Percentiles rank a stretch among this genome's conserved stretches.
phyloP scores from a whole-genome alignment of 2,797 vertebrate species.

The Ispidina lecontei region DNA sequence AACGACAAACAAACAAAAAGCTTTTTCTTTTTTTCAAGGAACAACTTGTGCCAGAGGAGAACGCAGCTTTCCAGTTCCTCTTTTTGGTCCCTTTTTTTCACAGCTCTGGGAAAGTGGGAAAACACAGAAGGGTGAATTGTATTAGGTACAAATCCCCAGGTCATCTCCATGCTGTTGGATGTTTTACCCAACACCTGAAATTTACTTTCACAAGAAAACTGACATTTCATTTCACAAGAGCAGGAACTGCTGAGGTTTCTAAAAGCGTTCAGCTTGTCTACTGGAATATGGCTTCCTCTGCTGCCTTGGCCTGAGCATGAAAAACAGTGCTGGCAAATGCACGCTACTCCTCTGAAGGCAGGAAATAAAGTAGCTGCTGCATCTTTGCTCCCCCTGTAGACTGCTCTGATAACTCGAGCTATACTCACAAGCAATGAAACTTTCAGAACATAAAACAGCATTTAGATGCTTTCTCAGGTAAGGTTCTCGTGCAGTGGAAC shows the following conservation, averaged over 20 bases:
- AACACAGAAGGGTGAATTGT: not conserved
- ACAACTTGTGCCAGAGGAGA: not conserved
- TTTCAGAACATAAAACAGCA: not conserved
- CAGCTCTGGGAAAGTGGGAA: not conserved
- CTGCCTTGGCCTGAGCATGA: not conserved
- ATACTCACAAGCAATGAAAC: not conserved
- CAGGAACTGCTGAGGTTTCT: not conserved
- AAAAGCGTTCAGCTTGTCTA: not conserved
- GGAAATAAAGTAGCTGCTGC: constrained; percentile 11
- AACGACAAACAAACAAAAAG: not conserved
- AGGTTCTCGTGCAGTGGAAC: not conserved
- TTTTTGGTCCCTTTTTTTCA: not conserved
- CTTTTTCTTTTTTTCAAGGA: not conserved
- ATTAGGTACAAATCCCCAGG: not conserved
- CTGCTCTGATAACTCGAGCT: not conserved
- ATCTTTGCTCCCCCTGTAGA: constrained; percentile 29
- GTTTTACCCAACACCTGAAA: not conserved
- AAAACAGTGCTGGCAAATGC: not conserved
- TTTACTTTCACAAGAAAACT: not conserved
- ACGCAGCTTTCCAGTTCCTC: not conserved
- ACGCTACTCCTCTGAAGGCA: not conserved
- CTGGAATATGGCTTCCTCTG: constrained; percentile 46
- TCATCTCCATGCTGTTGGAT: not conserved
- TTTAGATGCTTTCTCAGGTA: not conserved
- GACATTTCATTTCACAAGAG: not conserved